Percentiles rank a stretch among this genome's conserved stretches.
phyloP scores from a whole-genome alignment of 2,113 vertebrate species.

The Bubo blakistoni region DNA sequence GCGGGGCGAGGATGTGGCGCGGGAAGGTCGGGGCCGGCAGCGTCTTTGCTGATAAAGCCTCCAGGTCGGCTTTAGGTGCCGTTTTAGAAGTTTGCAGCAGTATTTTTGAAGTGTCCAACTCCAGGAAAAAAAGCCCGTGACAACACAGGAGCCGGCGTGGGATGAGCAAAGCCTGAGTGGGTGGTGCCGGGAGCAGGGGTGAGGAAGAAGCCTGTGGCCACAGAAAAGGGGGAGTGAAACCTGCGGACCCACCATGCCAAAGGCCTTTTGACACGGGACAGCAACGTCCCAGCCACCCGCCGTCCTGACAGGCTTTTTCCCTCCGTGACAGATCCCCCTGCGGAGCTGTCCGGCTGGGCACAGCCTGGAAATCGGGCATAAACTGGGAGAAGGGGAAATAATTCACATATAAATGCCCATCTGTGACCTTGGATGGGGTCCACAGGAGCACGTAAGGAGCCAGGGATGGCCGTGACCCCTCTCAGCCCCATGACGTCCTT shows the following conservation, averaged over 20 bases:
- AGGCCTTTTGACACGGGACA: not conserved
- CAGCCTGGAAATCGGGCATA: not conserved
- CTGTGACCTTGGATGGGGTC: rapidly evolving
- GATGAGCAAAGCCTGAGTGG: rapidly evolving
- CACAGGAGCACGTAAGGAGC: rapidly evolving
- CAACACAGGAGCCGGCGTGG: rapidly evolving
- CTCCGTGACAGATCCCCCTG: rapidly evolving
- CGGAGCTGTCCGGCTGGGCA: rapidly evolving
- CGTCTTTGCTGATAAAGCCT: not conserved
- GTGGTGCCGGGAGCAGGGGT: rapidly evolving
- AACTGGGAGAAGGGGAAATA: not conserved
- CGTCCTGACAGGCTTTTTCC: not conserved
- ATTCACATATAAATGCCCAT: rapidly evolving
- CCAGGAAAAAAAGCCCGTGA: rapidly evolving
- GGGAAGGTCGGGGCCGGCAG: not conserved
- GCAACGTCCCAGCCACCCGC: rapidly evolving
- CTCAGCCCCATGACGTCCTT: rapidly evolving
- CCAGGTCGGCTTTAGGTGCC: not conserved
- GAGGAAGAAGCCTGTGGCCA: not conserved
- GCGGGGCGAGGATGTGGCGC: rapidly evolving
- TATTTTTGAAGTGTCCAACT: not conserved
- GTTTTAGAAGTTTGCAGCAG: not conserved
- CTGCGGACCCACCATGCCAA: rapidly evolving
- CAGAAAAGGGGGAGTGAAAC: rapidly evolving
- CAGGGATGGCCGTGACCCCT: rapidly evolving